Evolutionary conservation across 2,888 invertebrate genomes (phyloP), one percentile per base, ranked within the genome.

Genomic region (Netelia virgata): DNA sequence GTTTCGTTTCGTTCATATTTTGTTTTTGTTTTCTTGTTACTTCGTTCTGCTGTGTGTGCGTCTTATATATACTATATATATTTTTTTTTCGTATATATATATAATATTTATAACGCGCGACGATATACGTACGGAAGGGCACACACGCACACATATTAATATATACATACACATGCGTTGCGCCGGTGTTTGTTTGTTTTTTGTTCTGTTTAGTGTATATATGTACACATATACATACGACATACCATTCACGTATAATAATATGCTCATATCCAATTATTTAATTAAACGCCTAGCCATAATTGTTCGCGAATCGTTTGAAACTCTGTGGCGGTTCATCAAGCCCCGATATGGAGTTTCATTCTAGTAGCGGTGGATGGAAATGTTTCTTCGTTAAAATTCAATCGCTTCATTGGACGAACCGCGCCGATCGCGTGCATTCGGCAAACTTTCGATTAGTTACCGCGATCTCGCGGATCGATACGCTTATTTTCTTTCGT

Each of bases 171-270:
- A 89, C 87, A 88, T 88, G 87, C 86, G 81, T 64, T 84, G 86
- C 88, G 84, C 83, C 82, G 82, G 85, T 84, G 87, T 59, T 72
- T 50, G 74, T 79, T 57, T 70, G 43, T 77, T 79, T 79, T 86
- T 64, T 64, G 11, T 64, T n/a, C 23, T 23, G 61, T 36, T 79
- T 80, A 90, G 92, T 91, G 90, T 92, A 91, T 92, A 92, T 92
- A 92, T 92, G 89, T 92, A 92, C 92, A 92, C 92, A 92, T 92
- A 92, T 92, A 91, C 91, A 92, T 92, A 88, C 90, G 90, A 90
- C 90, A 92, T 92, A 92, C 90, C 92, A 92, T 92, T 89, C 91
- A 92, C 87, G 87, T 90, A 83, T 87, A 87, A 81, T 88, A 87
- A 85, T 85, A 87, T 88, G 76, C 77, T 85, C 68, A 75, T 78